Conservation (phyloP, 2,888 invertebrate genomes). For the Perizoma flavofasciatum region DNA sequence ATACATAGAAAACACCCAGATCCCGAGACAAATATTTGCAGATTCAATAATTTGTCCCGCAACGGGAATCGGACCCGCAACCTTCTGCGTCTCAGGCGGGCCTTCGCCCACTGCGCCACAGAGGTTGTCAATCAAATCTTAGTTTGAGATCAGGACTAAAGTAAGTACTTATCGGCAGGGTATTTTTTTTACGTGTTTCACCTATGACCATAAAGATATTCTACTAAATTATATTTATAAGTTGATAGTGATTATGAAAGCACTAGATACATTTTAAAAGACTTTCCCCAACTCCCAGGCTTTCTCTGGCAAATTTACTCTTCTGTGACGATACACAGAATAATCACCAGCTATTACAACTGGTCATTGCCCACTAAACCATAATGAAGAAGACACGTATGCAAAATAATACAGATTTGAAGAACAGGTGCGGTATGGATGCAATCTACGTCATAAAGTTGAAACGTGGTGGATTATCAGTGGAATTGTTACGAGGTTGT, state of each 20-base stretch:
- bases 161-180: too few relatives aligned
- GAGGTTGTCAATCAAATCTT: too few relatives aligned
- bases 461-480: constrained; percentile 43
- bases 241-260: neutral
- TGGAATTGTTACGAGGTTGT: constrained; percentile 49
- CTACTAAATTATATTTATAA: too few relatives aligned
- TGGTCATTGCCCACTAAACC: constrained; percentile 10
- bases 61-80: too few relatives aligned
- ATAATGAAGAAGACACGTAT: constrained; percentile 23
- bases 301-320: constrained; percentile 32
- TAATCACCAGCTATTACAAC: constrained; percentile 26
- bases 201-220: too few relatives aligned
- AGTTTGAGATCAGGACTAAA: too few relatives aligned
- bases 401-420: constrained; percentile 67
- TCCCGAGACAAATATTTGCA: too few relatives aligned
- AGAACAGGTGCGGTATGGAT: constrained; percentile 65
- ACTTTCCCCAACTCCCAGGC: constrained; percentile 37
- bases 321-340: constrained; percentile 25
- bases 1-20: too few relatives aligned
- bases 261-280: neutral
- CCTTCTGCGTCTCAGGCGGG: too few relatives aligned
- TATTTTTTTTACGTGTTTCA: too few relatives aligned
- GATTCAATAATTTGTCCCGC: too few relatives aligned
- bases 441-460: constrained; percentile 64
- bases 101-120: too few relatives aligned